Evolutionary conservation across 2,797 vertebrate species (phyloP).

Genomic region (Oreochromis mossambicus): DNA sequence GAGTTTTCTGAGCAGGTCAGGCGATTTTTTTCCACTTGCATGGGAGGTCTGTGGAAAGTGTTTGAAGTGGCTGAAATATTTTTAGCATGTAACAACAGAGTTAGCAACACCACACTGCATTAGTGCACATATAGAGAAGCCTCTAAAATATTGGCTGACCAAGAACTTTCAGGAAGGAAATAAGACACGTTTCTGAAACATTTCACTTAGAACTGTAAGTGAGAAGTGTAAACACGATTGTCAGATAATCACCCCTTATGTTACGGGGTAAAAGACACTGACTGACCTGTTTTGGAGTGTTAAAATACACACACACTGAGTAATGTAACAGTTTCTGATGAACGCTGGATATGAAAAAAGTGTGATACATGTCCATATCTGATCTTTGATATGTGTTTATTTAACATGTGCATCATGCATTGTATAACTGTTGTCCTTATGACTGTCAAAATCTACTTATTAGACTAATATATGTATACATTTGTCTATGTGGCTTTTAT

Average conservation of each 20-base stretch:
- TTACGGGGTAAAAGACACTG: fast-evolving
- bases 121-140: not conserved
- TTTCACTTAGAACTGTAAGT: not conserved
- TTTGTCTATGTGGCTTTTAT: not conserved
- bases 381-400: fast-evolving
- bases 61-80: not conserved
- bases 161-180: not conserved
- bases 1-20: not conserved
- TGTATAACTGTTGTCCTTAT: not conserved
- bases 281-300: not conserved
- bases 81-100: not conserved
- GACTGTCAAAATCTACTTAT: not conserved
- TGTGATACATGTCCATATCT: not conserved
- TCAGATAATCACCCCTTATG: not conserved
- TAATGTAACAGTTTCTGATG: not conserved
- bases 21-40: not conserved
- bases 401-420: not conserved
- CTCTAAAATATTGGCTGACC: not conserved
- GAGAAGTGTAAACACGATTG: not conserved
- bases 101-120: not conserved
- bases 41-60: fast-evolving
- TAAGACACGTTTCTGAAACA: not conserved
- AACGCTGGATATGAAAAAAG: not conserved
- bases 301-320: not conserved
- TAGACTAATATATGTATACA: not conserved